Evolutionary conservation across 1,140 invertebrate species (phyloP), one percentile per base, ranked within the genome.

Genomic region (Notospermus geniculatus): DNA sequence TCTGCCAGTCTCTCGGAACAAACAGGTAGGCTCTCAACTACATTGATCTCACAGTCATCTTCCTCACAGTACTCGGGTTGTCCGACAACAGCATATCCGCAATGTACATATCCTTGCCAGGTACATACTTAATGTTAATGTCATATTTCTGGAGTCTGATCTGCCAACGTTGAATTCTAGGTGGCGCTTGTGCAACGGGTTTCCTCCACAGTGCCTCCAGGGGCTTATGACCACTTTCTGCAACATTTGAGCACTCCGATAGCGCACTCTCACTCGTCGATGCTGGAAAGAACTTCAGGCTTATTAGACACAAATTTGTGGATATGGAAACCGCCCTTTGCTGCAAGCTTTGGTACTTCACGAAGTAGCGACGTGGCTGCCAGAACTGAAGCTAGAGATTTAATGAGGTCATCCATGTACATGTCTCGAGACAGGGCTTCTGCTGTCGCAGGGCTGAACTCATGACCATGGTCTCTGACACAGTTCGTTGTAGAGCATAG

Each of bases 61-160:
- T 50, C 25, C 46, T 50, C 25, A 19, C n/a, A 4, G 9, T 27
- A 9, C 19, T 50, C 46, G 4, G 46, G 46, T 50, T 4, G 25
- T n/a, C 9, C 4, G n/a, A 45, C 63, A 36, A 76, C 19, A 67
- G 61, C n/a, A 59, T 59, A 67, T 68, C 82, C 62, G 54, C 32
- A 36, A 36, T 36, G 79, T 77, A 65, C 76, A 70, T 85, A 77
- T 32, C 80, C 71, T 79, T 74, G 1, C 65, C 68, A 52, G 76
- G 62, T 22, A 69, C 61, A 56, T 82, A 85, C 27, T 41, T 57
- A 9, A 85, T 62, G 29, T 70, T 64, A 9, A 84, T 68, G 62
- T 83, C 73, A 71, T 81, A 84, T 62, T 65, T 52, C 56, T 79
- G 75, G 23, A 85, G 50, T 53, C 68, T 71, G 1, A 84, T 57